These are phyloP conservation scores for Schizaphis graminum DNA, from an alignment of 2,888 invertebrate genomes.

Conservation along the genomic window DNA sequence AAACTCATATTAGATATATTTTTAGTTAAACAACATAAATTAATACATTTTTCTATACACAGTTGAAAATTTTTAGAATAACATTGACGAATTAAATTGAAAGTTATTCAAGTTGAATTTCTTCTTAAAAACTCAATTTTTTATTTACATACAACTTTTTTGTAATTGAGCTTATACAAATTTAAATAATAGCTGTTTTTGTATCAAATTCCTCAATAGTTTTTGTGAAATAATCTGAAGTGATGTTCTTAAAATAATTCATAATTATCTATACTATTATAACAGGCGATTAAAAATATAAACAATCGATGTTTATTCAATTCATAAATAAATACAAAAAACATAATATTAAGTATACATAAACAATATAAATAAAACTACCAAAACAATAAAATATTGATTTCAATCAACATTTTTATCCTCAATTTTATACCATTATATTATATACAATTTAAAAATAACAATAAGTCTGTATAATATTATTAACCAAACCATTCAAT, in stretches of 20 bases:
- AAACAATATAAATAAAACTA: background rate
- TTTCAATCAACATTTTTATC: background rate
- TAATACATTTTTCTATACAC: background rate
- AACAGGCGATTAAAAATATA: background rate
- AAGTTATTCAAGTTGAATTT: background rate
- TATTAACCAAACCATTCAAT: background rate
- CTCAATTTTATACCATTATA: background rate
- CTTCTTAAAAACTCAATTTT: background rate
- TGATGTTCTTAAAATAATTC: background rate
- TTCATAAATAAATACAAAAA: background rate
- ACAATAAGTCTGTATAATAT: background rate
- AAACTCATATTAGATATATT: background rate
- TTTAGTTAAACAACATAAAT: too few relatives aligned
- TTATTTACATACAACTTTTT: background rate
- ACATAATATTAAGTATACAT: background rate
- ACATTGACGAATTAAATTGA: background rate
- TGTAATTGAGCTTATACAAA: background rate
- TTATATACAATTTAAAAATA: background rate
- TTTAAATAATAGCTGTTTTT: background rate
- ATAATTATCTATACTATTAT: background rate
- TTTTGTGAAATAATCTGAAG: background rate
- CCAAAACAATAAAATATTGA: background rate
- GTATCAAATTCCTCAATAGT: background rate
- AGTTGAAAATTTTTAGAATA: background rate
- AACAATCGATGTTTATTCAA: background rate